A percentile compares a stretch with the other conserved stretches of the same genome.
phyloP scores from a whole-genome alignment of 2,888 invertebrate genomes.

The Napeogenes inachia region DNA sequence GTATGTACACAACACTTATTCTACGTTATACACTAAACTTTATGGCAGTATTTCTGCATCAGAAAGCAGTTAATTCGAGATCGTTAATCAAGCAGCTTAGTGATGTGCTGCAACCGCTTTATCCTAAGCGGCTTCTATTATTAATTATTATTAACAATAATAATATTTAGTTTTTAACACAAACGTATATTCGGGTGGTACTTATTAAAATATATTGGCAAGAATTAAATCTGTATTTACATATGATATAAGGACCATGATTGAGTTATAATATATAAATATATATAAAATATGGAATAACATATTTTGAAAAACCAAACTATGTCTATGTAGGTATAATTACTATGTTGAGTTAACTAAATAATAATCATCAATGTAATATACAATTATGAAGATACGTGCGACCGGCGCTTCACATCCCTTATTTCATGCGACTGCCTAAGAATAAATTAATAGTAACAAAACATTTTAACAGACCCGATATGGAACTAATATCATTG shows the following conservation, averaged over 20 bases:
- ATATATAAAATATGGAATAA: too few relatives aligned
- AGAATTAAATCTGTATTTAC: constrained; percentile 25
- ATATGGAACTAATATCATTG: constrained; percentile 29
- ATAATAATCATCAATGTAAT: not conserved
- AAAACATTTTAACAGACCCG: constrained; percentile 44
- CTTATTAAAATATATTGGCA: constrained; percentile 29
- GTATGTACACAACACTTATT: constrained; percentile 44
- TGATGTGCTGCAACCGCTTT: constrained; percentile 44
- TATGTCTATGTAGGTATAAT: constrained; percentile 9
- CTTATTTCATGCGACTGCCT: constrained; percentile 30
- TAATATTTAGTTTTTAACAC: constrained; percentile 10
- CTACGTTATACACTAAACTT: constrained; percentile 51
- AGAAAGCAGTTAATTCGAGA: constrained; percentile 63
- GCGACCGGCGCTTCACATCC: constrained; percentile 57
- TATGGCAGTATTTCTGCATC: constrained; percentile 69
- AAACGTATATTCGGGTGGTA: not conserved
- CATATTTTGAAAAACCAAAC: constrained; percentile 4
- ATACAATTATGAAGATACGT: constrained; percentile 28
- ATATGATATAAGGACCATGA: constrained; percentile 3
- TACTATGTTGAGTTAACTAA: not conserved
- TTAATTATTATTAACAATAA: too few relatives aligned
- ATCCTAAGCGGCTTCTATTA: not conserved
- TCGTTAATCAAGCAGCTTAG: constrained; percentile 63
- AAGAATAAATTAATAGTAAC: constrained; percentile 25
- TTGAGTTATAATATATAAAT: not conserved